Percentiles rank a stretch among this genome's conserved stretches.
These are phyloP conservation scores for Lagopus muta DNA, from an alignment of 2,113 vertebrate species.

Conservation along the genomic window DNA sequence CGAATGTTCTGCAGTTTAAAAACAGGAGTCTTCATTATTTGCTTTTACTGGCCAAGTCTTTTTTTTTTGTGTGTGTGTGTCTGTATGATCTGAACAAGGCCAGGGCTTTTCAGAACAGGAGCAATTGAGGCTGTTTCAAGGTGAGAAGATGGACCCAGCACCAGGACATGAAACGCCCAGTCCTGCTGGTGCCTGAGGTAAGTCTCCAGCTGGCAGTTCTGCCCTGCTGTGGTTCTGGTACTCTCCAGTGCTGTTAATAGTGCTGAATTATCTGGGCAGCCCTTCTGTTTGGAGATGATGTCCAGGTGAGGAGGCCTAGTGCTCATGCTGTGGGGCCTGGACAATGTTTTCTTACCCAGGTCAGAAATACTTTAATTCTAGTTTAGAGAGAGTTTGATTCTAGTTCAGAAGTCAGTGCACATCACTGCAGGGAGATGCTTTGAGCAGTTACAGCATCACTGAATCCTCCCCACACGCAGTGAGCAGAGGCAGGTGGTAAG, in stretches of 20 bases:
- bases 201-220: rapidly evolving
- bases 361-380: not conserved
- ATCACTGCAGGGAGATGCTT: not conserved
- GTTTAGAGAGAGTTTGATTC: not conserved
- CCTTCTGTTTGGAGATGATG: not conserved
- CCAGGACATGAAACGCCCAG: not conserved
- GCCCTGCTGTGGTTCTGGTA: not conserved
- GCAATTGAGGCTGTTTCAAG: conserved; percentile 11
- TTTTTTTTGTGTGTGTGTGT: not conserved
- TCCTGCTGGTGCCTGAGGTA: too few relatives aligned
- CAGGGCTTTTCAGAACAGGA: not conserved
- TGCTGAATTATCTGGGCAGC: not conserved
- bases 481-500: not conserved
- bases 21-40: not conserved
- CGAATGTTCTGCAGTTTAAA: not conserved
- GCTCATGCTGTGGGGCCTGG: not conserved
- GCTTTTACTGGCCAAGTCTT: not conserved
- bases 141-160: not conserved
- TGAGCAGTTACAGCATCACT: not conserved
- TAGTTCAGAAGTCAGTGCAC: not conserved
- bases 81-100: not conserved
- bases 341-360: not conserved
- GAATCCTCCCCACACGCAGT: not conserved
- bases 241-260: not conserved
- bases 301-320: not conserved